These are phyloP conservation scores for Peromyscus attwateri DNA, from an alignment of 2,797 vertebrate genomes.

Conservation along the genomic window DNA sequence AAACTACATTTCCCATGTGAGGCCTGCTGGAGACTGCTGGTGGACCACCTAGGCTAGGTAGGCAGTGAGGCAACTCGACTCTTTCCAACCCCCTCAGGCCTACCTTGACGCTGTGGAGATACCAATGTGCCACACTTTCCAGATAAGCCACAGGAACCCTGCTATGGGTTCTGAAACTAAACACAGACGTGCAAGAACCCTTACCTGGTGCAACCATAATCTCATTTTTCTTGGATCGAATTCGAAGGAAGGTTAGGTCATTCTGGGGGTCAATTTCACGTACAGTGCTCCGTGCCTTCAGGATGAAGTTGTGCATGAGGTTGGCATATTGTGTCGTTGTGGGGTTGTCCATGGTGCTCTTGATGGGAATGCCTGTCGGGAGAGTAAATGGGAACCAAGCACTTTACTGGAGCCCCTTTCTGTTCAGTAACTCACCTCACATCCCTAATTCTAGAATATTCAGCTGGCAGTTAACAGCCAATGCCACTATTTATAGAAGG, in stretches of 20 bases:
- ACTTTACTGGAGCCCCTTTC: neutral
- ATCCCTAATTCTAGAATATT: neutral
- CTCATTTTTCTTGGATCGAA: conserved; percentile 99
- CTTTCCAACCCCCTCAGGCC: neutral
- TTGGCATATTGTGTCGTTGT: conserved; percentile 95
- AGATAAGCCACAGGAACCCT: neutral
- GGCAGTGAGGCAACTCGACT: neutral
- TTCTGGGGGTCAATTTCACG: conserved; percentile 97
- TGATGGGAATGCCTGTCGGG: conserved; percentile 95
- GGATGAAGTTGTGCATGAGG: conserved; percentile 95
- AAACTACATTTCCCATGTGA: neutral
- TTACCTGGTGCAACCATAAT: conserved; percentile 99
- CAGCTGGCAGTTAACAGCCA: neutral
- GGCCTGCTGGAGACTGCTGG: neutral
- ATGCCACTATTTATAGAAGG: neutral
- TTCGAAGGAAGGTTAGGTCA: conserved; percentile 96
- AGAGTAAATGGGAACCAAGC: neutral
- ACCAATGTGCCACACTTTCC: neutral
- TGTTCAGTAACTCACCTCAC: neutral
- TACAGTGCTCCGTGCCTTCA: conserved; percentile 95
- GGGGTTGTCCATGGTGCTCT: conserved; percentile 95
- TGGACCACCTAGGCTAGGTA: neutral
- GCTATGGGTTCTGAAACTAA: neutral
- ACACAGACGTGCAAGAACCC: neutral
- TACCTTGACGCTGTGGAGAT: neutral